These are phyloP conservation scores for Sciurus vulgaris DNA, from an alignment of 2,797 vertebrate species.

Conservation along the genomic window DNA sequence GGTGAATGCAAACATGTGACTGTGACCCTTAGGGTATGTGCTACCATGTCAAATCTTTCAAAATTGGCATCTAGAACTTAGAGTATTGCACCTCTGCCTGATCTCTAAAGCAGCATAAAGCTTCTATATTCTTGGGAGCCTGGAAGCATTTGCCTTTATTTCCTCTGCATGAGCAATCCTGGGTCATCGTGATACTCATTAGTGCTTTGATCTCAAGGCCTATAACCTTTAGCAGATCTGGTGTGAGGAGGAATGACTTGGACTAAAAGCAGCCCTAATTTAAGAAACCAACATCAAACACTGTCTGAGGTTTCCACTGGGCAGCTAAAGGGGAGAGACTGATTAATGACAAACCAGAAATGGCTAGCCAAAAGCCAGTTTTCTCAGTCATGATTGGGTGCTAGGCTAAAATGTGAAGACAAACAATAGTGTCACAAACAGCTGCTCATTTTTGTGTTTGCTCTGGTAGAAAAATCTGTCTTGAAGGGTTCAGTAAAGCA, in stretches of 20 bases:
- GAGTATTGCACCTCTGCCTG: background rate
- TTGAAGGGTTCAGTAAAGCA: background rate
- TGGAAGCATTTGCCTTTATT: background rate
- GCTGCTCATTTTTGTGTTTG: conserved; percentile 31
- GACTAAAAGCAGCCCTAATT: conserved; percentile 62
- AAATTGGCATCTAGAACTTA: background rate
- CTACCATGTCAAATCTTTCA: conserved; percentile 1
- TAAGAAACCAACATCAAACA: conserved; percentile 62
- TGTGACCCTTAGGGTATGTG: background rate
- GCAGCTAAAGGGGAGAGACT: conserved; percentile 24
- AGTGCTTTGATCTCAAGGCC: conserved; percentile 43
- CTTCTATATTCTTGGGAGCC: background rate
- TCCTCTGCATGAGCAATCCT: background rate
- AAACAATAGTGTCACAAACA: conserved; percentile 22
- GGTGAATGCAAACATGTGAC: background rate
- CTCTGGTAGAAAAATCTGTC: conserved; percentile 28
- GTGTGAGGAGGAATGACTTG: conserved; percentile 50
- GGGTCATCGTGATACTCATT: background rate
- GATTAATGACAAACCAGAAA: conserved; percentile 28
- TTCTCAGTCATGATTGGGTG: background rate
- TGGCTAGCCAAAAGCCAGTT: conserved; percentile 37
- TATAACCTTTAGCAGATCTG: conserved; percentile 62
- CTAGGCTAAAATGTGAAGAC: conserved; percentile 30
- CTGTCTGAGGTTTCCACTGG: conserved; percentile 15
- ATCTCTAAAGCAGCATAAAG: conserved; percentile 17